phyloP scores from a whole-genome alignment of 2,797 vertebrate genomes.

The Smutsia temminckii region DNA sequence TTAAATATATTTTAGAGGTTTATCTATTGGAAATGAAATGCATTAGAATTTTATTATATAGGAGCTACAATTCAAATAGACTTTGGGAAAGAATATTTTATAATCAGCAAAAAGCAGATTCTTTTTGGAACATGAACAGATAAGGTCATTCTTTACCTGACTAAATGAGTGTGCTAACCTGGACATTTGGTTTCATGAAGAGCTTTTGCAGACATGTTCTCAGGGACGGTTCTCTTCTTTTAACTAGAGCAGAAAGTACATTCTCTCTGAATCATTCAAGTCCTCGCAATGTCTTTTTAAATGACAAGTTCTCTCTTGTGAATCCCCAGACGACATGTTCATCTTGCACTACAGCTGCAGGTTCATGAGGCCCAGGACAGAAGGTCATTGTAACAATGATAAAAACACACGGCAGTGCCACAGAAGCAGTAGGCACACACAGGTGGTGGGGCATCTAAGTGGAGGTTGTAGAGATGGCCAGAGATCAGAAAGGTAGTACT shows the following conservation, averaged over 20 bases:
- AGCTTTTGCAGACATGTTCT: rapidly evolving
- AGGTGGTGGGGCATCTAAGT: rapidly evolving
- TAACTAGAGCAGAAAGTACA: not conserved
- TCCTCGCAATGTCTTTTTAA: not conserved
- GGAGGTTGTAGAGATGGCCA: not conserved
- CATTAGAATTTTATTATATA: not conserved
- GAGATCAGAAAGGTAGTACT: not conserved
- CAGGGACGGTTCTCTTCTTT: not conserved
- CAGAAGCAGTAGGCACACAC: not conserved
- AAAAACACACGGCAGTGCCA: not conserved
- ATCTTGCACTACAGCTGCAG: not conserved
- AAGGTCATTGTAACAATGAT: not conserved
- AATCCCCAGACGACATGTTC: not conserved
- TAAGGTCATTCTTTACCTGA: not conserved
- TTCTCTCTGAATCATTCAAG: not conserved
- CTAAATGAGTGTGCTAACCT: no score
- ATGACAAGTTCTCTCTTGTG: not conserved
- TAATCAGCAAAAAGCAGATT: not conserved
- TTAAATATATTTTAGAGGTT: not conserved
- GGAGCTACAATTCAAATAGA: not conserved
- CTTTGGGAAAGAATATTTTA: not conserved
- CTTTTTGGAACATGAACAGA: not conserved
- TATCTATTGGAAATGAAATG: not conserved
- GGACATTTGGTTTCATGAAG: not conserved
- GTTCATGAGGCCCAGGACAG: not conserved